Evolutionary conservation across 2,797 vertebrate species (phyloP), one percentile per base, ranked within the genome.

Genomic region (Phataginus tetradactyla): DNA sequence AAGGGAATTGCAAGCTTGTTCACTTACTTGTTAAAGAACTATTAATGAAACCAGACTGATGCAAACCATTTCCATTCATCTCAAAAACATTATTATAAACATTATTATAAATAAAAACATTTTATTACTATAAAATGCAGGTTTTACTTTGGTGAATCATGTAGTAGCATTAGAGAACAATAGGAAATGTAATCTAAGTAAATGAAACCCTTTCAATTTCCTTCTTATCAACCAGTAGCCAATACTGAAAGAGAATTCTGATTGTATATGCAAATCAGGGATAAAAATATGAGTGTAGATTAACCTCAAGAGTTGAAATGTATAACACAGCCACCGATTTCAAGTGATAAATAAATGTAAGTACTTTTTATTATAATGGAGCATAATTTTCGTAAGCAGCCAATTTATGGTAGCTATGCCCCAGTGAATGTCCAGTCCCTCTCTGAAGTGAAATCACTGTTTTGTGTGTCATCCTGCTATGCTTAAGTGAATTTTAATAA

Each of bases 271-370:
- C 32, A 92, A 20, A 71, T 86, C 42, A 80, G 17, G 18, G 4
- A 64, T 81, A 75, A 34, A 93, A 39, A 69, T 95, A 90, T 53
- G 86, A 78, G 32, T 84, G 20, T 79, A 55, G 8, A 94, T 79
- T 89, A 89, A 74, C 27, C 85, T 64, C 34, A 68, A 45, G 34
- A 86, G 37, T 69, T 85, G 53, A 91, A 69, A 94, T 79, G 17
- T 79, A 10, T 63, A 86, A 74, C 32, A 74, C 7, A 89, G 27
- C 72, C 71, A 27, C 15, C 14, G 59, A 81, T 77, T 86, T 92
- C 3, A 3, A 86, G 21, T 39, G 17, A 37, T 86, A 83, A 69
- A 57, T 95, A 91, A 57, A 68, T 95, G 32, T 86, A 80, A 88
- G 45, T 77, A 51, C 55, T 96, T 78, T 42, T 64, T 32, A 95